Conservation (phyloP, 2,888 invertebrate species). For the Malthinus flaveolus region DNA sequence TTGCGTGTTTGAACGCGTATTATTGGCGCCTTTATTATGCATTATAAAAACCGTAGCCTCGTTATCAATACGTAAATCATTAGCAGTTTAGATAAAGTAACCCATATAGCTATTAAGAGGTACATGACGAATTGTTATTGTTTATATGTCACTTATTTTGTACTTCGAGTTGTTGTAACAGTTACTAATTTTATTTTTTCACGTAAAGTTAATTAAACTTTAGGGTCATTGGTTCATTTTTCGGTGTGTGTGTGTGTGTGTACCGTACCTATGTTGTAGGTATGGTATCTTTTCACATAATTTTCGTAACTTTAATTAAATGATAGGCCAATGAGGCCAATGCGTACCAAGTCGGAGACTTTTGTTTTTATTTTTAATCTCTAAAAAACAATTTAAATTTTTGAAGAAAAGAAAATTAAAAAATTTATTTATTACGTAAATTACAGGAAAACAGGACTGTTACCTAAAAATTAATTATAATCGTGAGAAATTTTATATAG, state of each 20-base stretch:
- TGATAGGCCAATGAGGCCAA: too few relatives aligned
- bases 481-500: conserved; percentile 6
- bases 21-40: conserved; percentile 31
- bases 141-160: conserved; percentile 18
- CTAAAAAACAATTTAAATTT: too few relatives aligned
- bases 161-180: conserved; percentile 3
- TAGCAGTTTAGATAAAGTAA: conserved; percentile 29
- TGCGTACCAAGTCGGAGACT: too few relatives aligned
- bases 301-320: too few relatives aligned
- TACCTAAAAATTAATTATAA: conserved; percentile 7
- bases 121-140: conserved; percentile 32
- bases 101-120: conserved; percentile 28
- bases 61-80: conserved; percentile 32
- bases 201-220: not conserved
- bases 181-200: not conserved
- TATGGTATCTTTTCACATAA: not conserved
- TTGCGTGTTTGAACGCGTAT: conserved; percentile 28
- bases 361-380: too few relatives aligned
- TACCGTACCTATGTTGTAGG: too few relatives aligned
- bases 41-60: conserved; percentile 30
- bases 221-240: conserved; percentile 2
- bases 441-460: conserved; percentile 3
- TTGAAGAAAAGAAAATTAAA: not conserved
- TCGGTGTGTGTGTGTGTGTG: not conserved
- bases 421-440: conserved; percentile 2